phyloP scores from a whole-genome alignment of 2,797 vertebrate genomes.

The Babyrousa celebensis region DNA sequence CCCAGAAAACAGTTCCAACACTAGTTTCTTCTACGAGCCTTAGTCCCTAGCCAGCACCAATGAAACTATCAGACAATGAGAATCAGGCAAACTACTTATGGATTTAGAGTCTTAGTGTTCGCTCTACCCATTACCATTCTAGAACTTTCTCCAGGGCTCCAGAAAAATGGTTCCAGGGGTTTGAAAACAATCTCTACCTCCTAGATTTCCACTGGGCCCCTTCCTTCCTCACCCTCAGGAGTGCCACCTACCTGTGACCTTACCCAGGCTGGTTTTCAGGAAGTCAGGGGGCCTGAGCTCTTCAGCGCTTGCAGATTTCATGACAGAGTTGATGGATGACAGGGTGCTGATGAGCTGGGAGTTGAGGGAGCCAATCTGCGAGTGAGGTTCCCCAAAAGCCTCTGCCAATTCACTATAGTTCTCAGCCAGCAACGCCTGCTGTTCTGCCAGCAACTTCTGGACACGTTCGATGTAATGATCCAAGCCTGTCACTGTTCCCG shows the following conservation, averaged over 20 bases:
- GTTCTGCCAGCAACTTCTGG: constrained; percentile 97
- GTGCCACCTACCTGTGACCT: constrained; percentile 88
- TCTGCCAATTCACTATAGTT: constrained; percentile 98
- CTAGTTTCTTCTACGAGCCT: background rate
- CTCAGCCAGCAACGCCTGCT: constrained; percentile 97
- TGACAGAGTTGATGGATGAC: constrained; percentile 96
- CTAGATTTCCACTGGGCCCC: background rate
- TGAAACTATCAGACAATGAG: background rate
- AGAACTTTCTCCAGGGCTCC: background rate
- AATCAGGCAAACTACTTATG: background rate
- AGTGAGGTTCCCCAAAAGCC: constrained; percentile 97
- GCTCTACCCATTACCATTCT: background rate
- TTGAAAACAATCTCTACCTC: background rate
- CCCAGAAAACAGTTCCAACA: background rate
- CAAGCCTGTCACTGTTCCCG: constrained; percentile 91
- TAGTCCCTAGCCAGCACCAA: background rate
- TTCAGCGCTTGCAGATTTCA: constrained; percentile 96
- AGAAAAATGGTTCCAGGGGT: background rate
- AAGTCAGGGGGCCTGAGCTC: constrained; percentile 91
- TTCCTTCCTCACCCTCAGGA: background rate
- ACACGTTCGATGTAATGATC: constrained; percentile 98
- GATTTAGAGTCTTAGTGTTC: background rate
- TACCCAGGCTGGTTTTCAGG: constrained; percentile 86
- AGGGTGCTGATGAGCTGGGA: constrained; percentile 97
- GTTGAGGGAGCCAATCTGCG: constrained; percentile 98